Base-by-base conservation (phyloP, 2,113 vertebrate species). In the Nannospalax galili region DNA sequence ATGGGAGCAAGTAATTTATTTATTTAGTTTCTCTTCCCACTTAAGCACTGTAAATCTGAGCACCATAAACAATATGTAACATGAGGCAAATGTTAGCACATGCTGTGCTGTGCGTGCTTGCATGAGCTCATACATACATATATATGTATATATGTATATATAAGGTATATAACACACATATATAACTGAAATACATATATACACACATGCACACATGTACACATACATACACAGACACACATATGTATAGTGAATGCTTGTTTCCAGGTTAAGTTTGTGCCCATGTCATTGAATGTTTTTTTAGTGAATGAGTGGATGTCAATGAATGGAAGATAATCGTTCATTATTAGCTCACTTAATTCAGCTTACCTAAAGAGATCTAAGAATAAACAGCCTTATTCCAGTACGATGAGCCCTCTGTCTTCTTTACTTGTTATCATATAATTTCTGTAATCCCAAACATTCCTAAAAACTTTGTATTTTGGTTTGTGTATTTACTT, bases 281-380 rank as follows among this genome's bases (percentile, higher is more conserved):
- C 28, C 48, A 15, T 86, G 60, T 72, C 48, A 92, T 3, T 64
- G 11, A 40, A 58, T 74, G 45, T 5, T 79, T 89, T 82, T 84
- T 42, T 40, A 72, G 48, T 52, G 48, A 52, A 52, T 52, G 48
- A n/a, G n/a, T n/a, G 48, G 48, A 11, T 52, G 48, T 52, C 48
- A 11, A 52, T n/a, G 9, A 92, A 67, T 35, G 0, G 32, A 30
- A 81, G 35, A 26, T 35, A 37, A 72, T 3, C 11, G 84, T 86
- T 24, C n/a, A 79, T 72, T 85, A 67, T 45, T 81, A 45, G 1
- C 11, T 95, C 40, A 93, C 7, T 82, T 62, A 91, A 91, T 88
- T 82, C 37, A 84, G 26, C 24, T 67, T 75, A 52, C 74, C 10
- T 88, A 62, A 90, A 88, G 90, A 80, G 15, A 84, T 69, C 20